Base-by-base conservation (phyloP, 2,888 invertebrate genomes). In the Ochlodes sylvanus region DNA sequence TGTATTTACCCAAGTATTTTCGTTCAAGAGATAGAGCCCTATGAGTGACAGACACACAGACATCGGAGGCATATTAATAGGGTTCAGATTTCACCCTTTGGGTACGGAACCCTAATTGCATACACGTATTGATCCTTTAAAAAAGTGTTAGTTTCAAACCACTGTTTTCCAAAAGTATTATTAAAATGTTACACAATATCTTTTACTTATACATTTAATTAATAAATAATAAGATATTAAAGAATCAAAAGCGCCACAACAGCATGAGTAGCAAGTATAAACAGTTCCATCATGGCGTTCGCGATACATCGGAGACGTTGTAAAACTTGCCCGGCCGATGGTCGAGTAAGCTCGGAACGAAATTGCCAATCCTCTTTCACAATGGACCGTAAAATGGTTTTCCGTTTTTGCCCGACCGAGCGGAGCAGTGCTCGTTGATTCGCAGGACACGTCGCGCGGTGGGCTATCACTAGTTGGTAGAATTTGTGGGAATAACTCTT, bases 321-420 rank as follows among this genome's bases (percentile, higher is more conserved):
- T 90, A 89, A 90, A 91, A 90, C 86, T 89, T 83, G 85, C 82
- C 83, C 85, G 84, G 87, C 87, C 88, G 89, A 88, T 87, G 90
- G 90, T 88, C 87, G 89, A 88, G 88, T 92, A 88, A 90, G 89
- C 88, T 88, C 84, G 82, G 85, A 87, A 87, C 90, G 88, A 91
- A 92, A 93, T 92, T 92, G 92, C 89, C 92, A 92, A 93, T 93
- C 92, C 92, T 88, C 90, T 88, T 90, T 88, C 91, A 93, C 92
- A 92, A 93, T 92, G 92, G 89, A 92, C 90, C 92, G 92, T 93
- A 92, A 92, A 93, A 92, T 93, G 92, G 92, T 91, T 91, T 92
- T 87, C 92, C 92, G 92, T 92, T 92, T 92, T 92, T 92, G 89
- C 88, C 87, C 88, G 89, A 86, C 87, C 90, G 85, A 89, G 88